Evolutionary conservation across 1,140 invertebrate species (phyloP), one percentile per base, ranked within the genome.

Genomic region (Battus philenor): DNA sequence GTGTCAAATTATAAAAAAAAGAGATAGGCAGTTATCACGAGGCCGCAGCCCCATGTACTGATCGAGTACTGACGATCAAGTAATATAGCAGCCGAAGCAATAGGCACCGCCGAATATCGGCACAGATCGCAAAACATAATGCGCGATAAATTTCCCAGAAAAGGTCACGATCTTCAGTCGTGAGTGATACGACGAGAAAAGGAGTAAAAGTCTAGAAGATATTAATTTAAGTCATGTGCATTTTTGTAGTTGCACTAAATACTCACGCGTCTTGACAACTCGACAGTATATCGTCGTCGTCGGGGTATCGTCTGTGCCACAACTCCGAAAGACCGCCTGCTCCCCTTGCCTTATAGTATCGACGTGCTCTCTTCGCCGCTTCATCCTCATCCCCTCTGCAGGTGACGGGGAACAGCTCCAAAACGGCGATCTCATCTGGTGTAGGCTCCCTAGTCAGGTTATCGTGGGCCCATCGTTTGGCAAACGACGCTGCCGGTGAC

Each of bases 401-500:
- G 10, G 75, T 78, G 4, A 39, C 39, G 0, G 55, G 63, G 44
- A 84, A 69, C 4, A 81, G 48, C 24, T 70, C 53, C 0, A 84
- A 59, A 11, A 68, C 50, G 1, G 31, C 46, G 4, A 78, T 50
- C 49, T 83, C 77, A 1, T 78, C 75, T 0, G 50, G 18, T 2
- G 75, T 47, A 0, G 67, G 44, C 2, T 56, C 54, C 15, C 75
- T 50, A n/a, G 64, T 68, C 43, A 84, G 68, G 64, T 84, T 81
- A 47, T 76, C 77, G 22, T 57, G 54, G 47, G 75, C 79, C 79
- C 79, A 84, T 81, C 79, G 79, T 67, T 70, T 58, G 6, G 71
- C 64, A 54, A 84, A 84, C 79, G 79, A 84, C 64, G 79, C 79
- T 84, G 79, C 77, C 47, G 69, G 67, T 41, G 69, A 68, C 79